phyloP scores from a whole-genome alignment of 2,797 vertebrate genomes.

The Pristis pectinata region DNA sequence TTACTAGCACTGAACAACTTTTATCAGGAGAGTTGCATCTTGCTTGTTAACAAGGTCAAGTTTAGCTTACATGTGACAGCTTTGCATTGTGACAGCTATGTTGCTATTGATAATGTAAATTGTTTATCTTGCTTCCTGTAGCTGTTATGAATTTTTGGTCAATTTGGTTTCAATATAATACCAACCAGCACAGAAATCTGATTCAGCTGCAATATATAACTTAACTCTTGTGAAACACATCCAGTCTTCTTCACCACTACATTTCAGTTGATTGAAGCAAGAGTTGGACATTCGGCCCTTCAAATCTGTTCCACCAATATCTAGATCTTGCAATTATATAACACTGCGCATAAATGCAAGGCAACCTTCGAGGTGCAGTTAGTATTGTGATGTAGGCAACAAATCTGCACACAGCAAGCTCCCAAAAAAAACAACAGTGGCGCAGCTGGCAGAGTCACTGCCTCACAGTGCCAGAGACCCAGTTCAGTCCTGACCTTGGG shows the following conservation, averaged over 20 bases:
- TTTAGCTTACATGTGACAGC: not conserved
- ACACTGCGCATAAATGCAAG: too few species aligned
- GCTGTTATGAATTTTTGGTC: not conserved
- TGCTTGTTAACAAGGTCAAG: not conserved
- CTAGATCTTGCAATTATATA: too few species aligned
- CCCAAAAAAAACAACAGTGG: too few species aligned
- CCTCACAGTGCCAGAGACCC: too few species aligned
- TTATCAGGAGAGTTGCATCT: not conserved
- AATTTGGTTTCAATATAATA: constrained; percentile 6
- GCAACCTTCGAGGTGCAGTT: not conserved
- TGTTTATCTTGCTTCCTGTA: not conserved
- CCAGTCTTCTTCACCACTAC: not conserved
- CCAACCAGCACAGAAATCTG: not conserved
- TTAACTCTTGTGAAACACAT: not conserved
- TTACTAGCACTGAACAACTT: not conserved
- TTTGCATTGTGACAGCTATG: not conserved
- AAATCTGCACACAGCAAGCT: too few species aligned
- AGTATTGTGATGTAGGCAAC: too few species aligned
- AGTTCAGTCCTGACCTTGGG: too few species aligned
- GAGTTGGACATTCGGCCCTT: not conserved
- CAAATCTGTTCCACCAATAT: not conserved
- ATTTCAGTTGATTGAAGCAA: not conserved
- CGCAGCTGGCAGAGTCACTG: too few species aligned
- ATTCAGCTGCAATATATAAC: not conserved
- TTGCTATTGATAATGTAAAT: not conserved